Percentiles rank a stretch among this genome's conserved stretches.
phyloP scores from a whole-genome alignment of 2,113 vertebrate species.

The Orthonyx spaldingii region DNA sequence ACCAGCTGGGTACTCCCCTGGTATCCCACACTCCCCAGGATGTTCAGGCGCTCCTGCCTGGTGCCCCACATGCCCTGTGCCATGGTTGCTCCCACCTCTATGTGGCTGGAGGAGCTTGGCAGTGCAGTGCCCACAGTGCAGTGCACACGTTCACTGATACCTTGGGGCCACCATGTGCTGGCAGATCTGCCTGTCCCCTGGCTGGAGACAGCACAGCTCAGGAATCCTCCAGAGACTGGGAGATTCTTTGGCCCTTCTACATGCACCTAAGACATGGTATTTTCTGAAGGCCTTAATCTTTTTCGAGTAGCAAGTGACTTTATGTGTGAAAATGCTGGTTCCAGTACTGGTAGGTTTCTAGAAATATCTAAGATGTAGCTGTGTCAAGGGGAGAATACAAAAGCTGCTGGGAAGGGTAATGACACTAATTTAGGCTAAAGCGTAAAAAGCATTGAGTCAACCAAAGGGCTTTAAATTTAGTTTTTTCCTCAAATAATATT shows the following conservation, averaged over 20 bases:
- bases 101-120: neutral
- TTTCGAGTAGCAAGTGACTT: neutral
- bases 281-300: neutral
- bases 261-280: neutral
- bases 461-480: neutral
- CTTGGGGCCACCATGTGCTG: neutral
- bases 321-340: neutral
- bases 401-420: neutral
- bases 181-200: neutral
- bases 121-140: neutral
- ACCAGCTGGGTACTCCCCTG: neutral
- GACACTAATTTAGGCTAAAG: neutral
- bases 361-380: neutral
- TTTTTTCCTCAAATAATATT: neutral
- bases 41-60: neutral
- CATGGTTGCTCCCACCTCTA: neutral
- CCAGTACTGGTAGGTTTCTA: neutral
- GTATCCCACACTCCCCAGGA: neutral
- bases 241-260: neutral
- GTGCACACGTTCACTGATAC: neutral
- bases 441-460: neutral
- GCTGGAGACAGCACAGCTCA: neutral
- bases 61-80: neutral
- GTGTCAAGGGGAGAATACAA: neutral
- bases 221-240: neutral